Evolutionary conservation across 1,140 invertebrate genomes (phyloP), one percentile per base, ranked within the genome.

Genomic region (Micrasema minimum): DNA sequence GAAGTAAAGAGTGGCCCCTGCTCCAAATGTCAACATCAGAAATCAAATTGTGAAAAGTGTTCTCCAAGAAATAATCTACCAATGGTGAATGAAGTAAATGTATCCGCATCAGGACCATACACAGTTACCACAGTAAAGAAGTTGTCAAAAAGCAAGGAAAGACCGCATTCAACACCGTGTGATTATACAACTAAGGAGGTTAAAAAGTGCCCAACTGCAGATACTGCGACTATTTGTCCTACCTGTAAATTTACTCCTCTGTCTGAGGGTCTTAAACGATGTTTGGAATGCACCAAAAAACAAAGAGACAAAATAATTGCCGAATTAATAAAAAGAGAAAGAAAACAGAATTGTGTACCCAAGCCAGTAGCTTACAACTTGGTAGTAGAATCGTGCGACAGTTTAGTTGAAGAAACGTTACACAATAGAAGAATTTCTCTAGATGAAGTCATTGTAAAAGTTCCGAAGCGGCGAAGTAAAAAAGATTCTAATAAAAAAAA

Each of bases 321-420:
- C 23, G 22, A 62, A 43, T 43, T 43, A 20, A 62, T n/a, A 38
- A 61, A 61, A 41, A 77, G 74, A 72, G 37, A n/a, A 77, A 80
- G 35, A 81, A 76, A 46, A 14, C 22, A 64, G 10, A 81, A 79
- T 70, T 14, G 50, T 16, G 48, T 53, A 16, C 67, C 69, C 18
- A 83, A 82, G 76, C 79, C 81, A 51, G 71, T 85, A 0, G 83
- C 83, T 20, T 85, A 85, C 66, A 83, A 85, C 68, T 75, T 85
- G 26, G 81, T 84, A 48, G 74, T 85, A 45, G 80, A 84, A 72
- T 81, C 80, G 4, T 82, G 82, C 7, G 83, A 85, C 53, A 84
- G 83, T 69, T 55, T 83, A 65, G 66, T 79, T 4, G 61, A 72
- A 79, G 82, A 69, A 80, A 83, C 57, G 77, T 80, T 51, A 73